Evolutionary conservation across 23 tunicate genomes (phyloP).

Genomic region (Corella eumyota): DNA sequence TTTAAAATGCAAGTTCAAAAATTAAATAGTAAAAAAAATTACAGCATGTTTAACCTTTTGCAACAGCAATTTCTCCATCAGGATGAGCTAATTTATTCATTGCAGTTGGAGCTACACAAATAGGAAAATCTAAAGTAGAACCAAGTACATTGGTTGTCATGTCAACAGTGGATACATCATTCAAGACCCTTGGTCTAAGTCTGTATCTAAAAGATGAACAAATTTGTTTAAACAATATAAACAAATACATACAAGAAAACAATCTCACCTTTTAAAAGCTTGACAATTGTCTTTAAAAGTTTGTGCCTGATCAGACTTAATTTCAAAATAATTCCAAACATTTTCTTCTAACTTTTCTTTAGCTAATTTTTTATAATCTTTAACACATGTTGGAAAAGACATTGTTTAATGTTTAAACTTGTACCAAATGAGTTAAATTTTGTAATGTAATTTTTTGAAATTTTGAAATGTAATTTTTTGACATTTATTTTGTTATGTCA

Average conservation of each 20-base stretch:
- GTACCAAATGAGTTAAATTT: too few relatives aligned
- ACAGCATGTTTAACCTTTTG: conserved; percentile 20
- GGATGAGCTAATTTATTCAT: conserved; percentile 61
- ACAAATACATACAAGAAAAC: too few relatives aligned
- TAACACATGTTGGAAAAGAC: conserved; percentile 22
- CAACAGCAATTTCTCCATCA: conserved; percentile 52
- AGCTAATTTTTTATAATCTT: conserved; percentile 48
- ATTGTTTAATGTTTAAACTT: too few relatives aligned
- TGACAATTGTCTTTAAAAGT: conserved; percentile 57
- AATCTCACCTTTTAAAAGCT: conserved; percentile 28
- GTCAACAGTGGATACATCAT: conserved; percentile 48
- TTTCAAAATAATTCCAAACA: conserved; percentile 35
- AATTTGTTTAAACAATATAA: too few relatives aligned
- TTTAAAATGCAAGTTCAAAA: too few relatives aligned
- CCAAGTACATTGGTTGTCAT: conserved; percentile 38
- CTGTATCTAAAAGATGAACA: too few relatives aligned
- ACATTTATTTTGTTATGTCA: too few relatives aligned
- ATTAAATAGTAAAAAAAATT: too few relatives aligned
- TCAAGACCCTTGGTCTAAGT: conserved; percentile 42
- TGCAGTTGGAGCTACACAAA: conserved; percentile 68
- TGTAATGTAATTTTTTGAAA: too few relatives aligned
- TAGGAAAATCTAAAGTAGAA: conserved; percentile 30
- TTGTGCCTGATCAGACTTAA: conserved; percentile 45
- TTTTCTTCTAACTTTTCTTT: conserved; percentile 15
- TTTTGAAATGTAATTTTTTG: too few relatives aligned